phyloP scores from a whole-genome alignment of 2,888 invertebrate genomes.

The Diogma glabrata region DNA sequence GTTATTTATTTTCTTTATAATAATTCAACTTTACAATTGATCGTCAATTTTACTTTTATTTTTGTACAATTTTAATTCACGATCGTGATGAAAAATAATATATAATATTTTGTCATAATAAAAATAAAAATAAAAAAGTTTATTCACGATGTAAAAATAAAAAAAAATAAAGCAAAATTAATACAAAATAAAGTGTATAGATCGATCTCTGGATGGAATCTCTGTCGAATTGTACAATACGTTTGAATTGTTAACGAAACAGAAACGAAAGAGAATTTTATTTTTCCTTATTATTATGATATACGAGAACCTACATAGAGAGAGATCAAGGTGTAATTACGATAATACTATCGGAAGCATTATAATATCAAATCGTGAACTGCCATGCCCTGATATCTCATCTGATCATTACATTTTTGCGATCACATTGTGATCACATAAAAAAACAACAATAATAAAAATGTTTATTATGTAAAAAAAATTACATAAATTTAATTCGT shows the following conservation, averaged over 20 bases:
- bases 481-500: too few species aligned
- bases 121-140: conserved; percentile 2
- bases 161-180: neutral
- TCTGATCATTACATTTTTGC: conserved; percentile 8
- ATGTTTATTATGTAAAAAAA: too few species aligned
- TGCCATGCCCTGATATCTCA: conserved; percentile 7
- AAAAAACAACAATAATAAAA: too few species aligned
- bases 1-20: too few species aligned
- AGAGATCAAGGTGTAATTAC: conserved; percentile 9
- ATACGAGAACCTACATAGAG: conserved; percentile 1
- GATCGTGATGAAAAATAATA: conserved; percentile 9
- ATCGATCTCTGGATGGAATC: conserved; percentile 6
- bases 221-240: conserved; percentile 6
- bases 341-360: conserved; percentile 9
- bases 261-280: conserved; percentile 5
- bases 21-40: too few species aligned
- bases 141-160: conserved; percentile 3
- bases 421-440: too few species aligned
- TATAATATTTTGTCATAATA: conserved; percentile 9
- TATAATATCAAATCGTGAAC: conserved; percentile 9
- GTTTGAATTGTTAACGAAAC: conserved; percentile 4
- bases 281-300: neutral
- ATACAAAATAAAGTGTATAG: conserved; percentile 6
- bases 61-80: too few species aligned
- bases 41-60: too few species aligned